Evolutionary conservation across 2,888 invertebrate genomes (phyloP).

Genomic region (Sesia bembeciformis): DNA sequence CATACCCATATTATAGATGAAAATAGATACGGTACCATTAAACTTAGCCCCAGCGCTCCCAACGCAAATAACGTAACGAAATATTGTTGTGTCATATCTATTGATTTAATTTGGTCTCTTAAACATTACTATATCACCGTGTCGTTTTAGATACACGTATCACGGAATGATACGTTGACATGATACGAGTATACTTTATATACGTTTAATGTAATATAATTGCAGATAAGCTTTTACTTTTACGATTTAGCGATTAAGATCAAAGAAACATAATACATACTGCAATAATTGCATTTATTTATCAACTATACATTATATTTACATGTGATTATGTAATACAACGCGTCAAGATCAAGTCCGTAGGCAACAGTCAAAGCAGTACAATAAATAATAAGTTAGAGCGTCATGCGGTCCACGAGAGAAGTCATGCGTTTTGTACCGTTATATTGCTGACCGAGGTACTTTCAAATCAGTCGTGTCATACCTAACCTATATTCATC

Average conservation of each 20-base stretch:
- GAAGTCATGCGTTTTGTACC: slow-evolving; percentile 26
- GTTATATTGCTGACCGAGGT: slow-evolving; percentile 31
- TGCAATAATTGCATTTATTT: slow-evolving; percentile 66
- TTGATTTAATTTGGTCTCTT: too few species aligned
- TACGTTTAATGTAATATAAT: too few species aligned
- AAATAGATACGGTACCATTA: too few species aligned
- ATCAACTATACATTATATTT: slow-evolving; percentile 54
- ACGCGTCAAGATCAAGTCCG: slow-evolving; percentile 70
- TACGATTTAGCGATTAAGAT: not conserved
- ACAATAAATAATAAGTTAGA: slow-evolving; percentile 39
- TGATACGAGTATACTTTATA: too few species aligned
- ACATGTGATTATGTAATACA: slow-evolving; percentile 58
- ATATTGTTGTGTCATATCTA: too few species aligned
- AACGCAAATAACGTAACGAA: too few species aligned
- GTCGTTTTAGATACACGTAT: too few species aligned
- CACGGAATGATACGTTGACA: too few species aligned
- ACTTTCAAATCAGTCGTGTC: slow-evolving; percentile 4
- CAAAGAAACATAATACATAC: slow-evolving; percentile 8
- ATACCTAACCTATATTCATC: not conserved
- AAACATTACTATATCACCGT: too few species aligned
- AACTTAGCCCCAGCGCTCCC: too few species aligned
- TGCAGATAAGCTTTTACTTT: too few species aligned
- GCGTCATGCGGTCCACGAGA: slow-evolving; percentile 19
- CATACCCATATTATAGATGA: too few species aligned
- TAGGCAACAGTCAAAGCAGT: slow-evolving; percentile 69